Base-by-base conservation (phyloP, 1,140 invertebrate species). In the Drosophila tropicalis region DNA sequence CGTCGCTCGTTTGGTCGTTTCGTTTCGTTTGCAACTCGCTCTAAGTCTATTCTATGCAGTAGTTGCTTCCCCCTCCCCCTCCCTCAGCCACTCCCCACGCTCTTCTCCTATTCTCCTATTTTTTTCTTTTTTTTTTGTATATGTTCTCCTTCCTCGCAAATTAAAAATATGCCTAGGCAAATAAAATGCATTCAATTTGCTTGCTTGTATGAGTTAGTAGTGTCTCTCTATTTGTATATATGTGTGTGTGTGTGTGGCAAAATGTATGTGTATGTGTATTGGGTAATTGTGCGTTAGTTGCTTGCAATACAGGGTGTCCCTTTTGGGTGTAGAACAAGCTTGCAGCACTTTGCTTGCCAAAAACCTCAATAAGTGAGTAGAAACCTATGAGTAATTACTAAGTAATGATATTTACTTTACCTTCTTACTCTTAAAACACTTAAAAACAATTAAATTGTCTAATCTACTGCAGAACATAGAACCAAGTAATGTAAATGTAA, bases 111-210 rank as follows among this genome's bases (percentile, higher is more conserved):
- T 29, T 67, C 17, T 13, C 10, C 51, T 47, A 44, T 72, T n/a
- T 32, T 10, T 39, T 25, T 54, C 29, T 62, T 67, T 54, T 39
- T 64, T 57, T 76, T 70, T 58, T 40, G 73, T 90, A 80, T 91
- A 86, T 91, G 75, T 84, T 91, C 90, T 91, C 90, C 90, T 91
- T 91, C 85, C 90, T 91, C 80, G 85, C 82, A 86, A 89, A 82
- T 82, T 76, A 83, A 83, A 90, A 90, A 79, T 90, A 81, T 90
- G 87, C 80, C 87, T 83, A 90, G 83, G 82, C 82, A 81, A 86
- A 86, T 90, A 90, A 71, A 82, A 90, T 81, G 75, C 70, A 79
- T 72, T 67, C 75, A 78, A 79, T 78, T 68, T 58, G 61, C 25
- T 22, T 77, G 54, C 44, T 56, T 34, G 65, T 62, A 39, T 47